Conservation (phyloP, 1,140 invertebrate species). For the Drosophila sechellia region DNA sequence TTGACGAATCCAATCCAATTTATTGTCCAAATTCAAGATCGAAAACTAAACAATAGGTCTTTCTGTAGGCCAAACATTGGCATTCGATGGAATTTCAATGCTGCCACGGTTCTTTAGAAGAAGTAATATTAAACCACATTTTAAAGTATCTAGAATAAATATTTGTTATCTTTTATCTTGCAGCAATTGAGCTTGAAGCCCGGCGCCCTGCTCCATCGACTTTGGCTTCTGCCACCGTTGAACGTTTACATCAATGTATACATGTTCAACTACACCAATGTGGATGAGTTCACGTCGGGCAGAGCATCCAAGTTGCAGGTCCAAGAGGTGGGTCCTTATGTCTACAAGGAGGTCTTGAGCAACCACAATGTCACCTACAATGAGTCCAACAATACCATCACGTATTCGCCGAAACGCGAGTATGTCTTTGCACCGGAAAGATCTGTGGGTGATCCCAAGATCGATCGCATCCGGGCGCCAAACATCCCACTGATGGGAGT, state of each 20-base stretch:
- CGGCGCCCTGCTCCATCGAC: constrained; percentile 86
- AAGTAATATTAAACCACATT: neutral
- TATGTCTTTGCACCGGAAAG: constrained; percentile 88
- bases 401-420: constrained; percentile 89
- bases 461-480: constrained; percentile 88
- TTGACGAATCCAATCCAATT: constrained; percentile 1
- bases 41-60: neutral
- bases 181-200: constrained; percentile 86
- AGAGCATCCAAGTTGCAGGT: constrained; percentile 89
- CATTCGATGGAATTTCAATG: neutral
- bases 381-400: constrained; percentile 89
- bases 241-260: constrained; percentile 90
- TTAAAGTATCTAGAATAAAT: neutral
- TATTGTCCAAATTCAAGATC: neutral
- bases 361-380: constrained; percentile 89
- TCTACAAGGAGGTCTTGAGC: constrained; percentile 91
- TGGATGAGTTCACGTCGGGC: constrained; percentile 88
- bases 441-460: constrained; percentile 88
- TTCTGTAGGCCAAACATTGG: neutral
- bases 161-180: neutral
- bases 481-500: constrained; percentile 91
- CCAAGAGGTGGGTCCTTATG: constrained; percentile 93
- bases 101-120: neutral
- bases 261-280: constrained; percentile 94
- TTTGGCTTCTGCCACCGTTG: constrained; percentile 90